These are phyloP conservation scores for Paedocypris sp. DNA, from an alignment of 2,113 vertebrate genomes.

Conservation along the genomic window DNA sequence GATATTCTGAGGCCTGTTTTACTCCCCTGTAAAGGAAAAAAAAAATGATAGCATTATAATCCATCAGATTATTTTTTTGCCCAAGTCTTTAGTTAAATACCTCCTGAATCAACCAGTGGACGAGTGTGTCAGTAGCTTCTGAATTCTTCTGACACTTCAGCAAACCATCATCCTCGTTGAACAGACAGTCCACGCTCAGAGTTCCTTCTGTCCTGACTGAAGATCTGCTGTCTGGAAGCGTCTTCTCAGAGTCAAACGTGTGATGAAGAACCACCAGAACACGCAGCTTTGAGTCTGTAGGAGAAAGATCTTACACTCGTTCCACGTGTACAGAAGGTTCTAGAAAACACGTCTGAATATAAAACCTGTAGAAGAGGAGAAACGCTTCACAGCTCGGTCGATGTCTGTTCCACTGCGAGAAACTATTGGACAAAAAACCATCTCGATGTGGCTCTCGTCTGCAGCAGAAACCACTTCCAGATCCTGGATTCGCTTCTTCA, in stretches of 20 bases:
- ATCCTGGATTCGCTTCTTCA: background rate
- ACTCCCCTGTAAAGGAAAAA: background rate
- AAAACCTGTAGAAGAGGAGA: background rate
- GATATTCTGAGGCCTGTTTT: background rate
- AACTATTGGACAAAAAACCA: background rate
- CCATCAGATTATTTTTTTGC: too few species aligned
- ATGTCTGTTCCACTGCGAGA: constrained; percentile 3
- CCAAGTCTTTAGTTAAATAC: background rate
- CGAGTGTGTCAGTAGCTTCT: background rate
- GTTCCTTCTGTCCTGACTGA: background rate
- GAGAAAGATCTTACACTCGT: background rate
- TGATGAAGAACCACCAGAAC: constrained; percentile 8
- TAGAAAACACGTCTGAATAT: background rate
- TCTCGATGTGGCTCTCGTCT: background rate
- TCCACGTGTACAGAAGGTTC: background rate
- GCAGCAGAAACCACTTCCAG: background rate
- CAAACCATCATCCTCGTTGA: background rate
- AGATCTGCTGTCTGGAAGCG: background rate
- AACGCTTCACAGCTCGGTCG: background rate
- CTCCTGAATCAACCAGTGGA: background rate
- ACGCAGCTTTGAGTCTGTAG: background rate
- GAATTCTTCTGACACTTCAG: background rate
- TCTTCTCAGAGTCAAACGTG: constrained; percentile 1
- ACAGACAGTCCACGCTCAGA: background rate
- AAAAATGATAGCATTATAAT: too few species aligned